These are phyloP conservation scores for Astreopora myriophthalma DNA, from an alignment of 64 coral and sea anemone genomes.

Conservation along the genomic window DNA sequence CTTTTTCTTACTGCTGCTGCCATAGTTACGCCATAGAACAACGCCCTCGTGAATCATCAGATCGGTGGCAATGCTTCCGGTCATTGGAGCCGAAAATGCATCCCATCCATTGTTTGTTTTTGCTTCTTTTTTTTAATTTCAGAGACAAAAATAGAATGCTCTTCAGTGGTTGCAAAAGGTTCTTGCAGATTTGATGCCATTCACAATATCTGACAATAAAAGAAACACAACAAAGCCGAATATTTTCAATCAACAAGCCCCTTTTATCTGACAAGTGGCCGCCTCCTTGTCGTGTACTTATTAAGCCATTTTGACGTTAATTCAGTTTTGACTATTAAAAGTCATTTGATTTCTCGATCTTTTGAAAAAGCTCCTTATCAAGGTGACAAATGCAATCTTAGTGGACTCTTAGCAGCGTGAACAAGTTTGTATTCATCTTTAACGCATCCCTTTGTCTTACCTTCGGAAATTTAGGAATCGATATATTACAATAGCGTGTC, in stretches of 20 bases:
- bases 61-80: no score
- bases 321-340: background rate
- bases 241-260: background rate
- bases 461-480: conserved; percentile 24
- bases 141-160: background rate
- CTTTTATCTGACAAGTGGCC: background rate
- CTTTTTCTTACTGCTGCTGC: no score
- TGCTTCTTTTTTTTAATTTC: no score
- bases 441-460: background rate
- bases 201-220: conserved; percentile 6
- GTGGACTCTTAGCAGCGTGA: background rate
- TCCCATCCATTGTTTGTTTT: background rate
- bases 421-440: background rate
- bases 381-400: background rate
- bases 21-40: no score
- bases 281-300: background rate
- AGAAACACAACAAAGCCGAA: background rate
- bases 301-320: background rate
- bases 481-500: conserved; percentile 3
- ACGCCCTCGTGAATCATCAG: no score
- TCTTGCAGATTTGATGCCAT: background rate
- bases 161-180: background rate
- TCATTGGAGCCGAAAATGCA: background rate
- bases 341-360: background rate
- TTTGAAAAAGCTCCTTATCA: background rate